phyloP scores from a whole-genome alignment of 2,888 invertebrate species.

The Melipona bicolor region DNA sequence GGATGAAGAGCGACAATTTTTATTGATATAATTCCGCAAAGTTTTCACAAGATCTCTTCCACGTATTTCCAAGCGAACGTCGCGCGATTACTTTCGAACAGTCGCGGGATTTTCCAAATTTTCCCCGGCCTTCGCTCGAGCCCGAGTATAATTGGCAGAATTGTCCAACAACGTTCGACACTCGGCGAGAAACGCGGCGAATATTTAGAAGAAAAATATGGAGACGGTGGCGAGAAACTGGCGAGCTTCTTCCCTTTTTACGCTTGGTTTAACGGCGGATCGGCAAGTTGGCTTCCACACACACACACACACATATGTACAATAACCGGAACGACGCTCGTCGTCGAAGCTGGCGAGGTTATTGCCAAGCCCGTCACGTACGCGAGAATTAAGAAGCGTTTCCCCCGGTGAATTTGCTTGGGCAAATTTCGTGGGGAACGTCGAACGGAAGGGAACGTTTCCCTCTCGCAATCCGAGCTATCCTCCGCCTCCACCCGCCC shows the following conservation, averaged over 20 bases:
- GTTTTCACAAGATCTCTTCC: not conserved
- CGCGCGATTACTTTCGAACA: not conserved
- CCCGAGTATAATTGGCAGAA: not conserved
- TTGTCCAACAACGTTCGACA: not conserved
- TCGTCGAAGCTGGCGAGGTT: not conserved
- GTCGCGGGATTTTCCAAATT: fast-evolving
- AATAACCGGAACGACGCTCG: conserved; percentile 18
- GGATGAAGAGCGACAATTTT: too few species aligned
- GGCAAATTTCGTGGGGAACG: conserved; percentile 10
- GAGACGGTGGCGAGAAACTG: not conserved
- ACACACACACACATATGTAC: not conserved
- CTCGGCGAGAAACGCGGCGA: too few species aligned
- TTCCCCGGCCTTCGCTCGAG: too few species aligned
- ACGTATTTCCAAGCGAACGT: not conserved
- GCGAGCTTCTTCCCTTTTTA: conserved; percentile 1
- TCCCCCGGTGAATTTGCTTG: conserved; percentile 53
- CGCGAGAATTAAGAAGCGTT: conserved; percentile 60
- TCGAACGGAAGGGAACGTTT: not conserved
- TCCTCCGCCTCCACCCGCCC: conserved; percentile 10
- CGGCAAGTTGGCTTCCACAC: not conserved
- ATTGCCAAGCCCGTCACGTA: conserved; percentile 40
- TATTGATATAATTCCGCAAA: too few species aligned
- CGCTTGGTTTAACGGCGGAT: conserved; percentile 28
- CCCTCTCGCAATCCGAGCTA: conserved; percentile 4
- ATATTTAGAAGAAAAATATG: not conserved